Evolutionary conservation across 2,888 invertebrate species (phyloP).

Genomic region (Chaitophorus viminalis): DNA sequence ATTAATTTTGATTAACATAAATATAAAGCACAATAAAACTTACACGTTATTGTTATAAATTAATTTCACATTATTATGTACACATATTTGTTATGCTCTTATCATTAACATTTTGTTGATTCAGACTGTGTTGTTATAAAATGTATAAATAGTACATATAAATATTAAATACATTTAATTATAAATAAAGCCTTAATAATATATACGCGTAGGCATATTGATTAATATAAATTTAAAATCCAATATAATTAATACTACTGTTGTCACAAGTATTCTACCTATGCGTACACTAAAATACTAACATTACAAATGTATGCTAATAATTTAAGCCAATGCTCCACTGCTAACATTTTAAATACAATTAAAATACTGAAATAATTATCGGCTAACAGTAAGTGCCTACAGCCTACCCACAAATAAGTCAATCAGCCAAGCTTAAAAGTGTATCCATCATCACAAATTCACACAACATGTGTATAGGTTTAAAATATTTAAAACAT

Average conservation of each 20-base stretch:
- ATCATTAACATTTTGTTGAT: conserved; percentile 57
- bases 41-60: background rate
- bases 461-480: too few species aligned
- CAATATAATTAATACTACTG: background rate
- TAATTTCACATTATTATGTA: conserved; percentile 47
- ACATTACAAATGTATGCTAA: too few species aligned
- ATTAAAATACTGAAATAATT: too few species aligned
- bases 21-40: background rate
- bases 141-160: background rate
- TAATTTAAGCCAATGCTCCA: too few species aligned
- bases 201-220: background rate
- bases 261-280: too few species aligned
- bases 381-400: too few species aligned
- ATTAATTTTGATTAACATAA: background rate
- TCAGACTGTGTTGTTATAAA: conserved; percentile 57
- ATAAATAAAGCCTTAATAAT: background rate
- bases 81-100: background rate
- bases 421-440: too few species aligned
- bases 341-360: too few species aligned
- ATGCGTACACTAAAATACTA: too few species aligned
- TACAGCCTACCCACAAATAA: too few species aligned
- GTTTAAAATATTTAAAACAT: too few species aligned
- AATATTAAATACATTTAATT: background rate
- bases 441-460: too few species aligned
- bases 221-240: background rate